phyloP scores from a whole-genome alignment of 2,113 vertebrate species.

The Castor canadensis region DNA sequence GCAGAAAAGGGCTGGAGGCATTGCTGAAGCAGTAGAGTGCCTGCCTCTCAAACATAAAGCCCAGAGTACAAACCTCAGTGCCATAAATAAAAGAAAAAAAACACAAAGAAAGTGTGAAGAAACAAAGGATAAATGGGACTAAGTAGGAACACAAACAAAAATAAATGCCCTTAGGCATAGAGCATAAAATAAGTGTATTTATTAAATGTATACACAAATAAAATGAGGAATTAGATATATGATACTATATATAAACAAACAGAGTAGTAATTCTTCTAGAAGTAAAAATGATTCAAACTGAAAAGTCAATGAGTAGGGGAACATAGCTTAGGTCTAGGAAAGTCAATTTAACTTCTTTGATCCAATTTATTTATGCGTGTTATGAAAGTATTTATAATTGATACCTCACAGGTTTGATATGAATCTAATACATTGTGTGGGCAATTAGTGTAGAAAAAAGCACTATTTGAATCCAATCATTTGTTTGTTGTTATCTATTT shows the following conservation, averaged over 20 bases:
- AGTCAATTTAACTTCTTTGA: neutral
- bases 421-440: neutral
- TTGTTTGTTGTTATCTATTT: neutral
- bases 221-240: neutral
- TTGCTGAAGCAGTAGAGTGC: too few relatives aligned
- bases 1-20: too few relatives aligned
- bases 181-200: neutral
- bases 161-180: neutral
- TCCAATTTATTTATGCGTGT: neutral
- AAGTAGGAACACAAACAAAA: neutral
- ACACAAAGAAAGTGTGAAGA: neutral
- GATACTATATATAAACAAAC: fast-evolving
- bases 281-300: neutral
- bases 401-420: neutral
- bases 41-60: too few relatives aligned
- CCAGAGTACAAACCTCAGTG: neutral
- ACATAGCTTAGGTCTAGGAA: neutral
- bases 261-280: neutral
- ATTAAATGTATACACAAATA: neutral
- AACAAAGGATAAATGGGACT: neutral
- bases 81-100: neutral
- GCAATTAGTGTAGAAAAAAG: neutral
- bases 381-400: neutral
- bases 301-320: neutral
- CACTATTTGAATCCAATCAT: neutral